A percentile compares a stretch with the other conserved stretches of the same genome.
Conservation (phyloP, 1,140 invertebrate species). For the Pogonus chalceus region DNA sequence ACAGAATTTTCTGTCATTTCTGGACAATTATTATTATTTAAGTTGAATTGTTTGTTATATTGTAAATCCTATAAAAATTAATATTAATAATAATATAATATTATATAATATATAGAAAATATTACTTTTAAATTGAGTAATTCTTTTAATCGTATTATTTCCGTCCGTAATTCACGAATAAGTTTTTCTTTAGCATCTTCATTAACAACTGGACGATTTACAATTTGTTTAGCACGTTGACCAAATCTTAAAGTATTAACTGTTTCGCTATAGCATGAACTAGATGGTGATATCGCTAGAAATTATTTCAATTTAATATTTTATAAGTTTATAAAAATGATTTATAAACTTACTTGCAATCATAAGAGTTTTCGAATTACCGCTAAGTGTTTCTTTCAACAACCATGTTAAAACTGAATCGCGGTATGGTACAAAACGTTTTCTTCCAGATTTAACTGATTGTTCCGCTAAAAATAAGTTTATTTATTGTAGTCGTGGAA, state of each 20-base stretch:
- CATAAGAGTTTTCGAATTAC: conserved; percentile 43
- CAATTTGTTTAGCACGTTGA: conserved; percentile 55
- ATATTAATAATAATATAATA: too few species aligned
- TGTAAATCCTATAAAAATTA: too few species aligned
- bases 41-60: background rate
- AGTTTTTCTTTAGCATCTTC: conserved; percentile 50
- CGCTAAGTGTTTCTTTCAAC: conserved; percentile 49
- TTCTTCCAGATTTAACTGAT: conserved; percentile 63
- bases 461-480: conserved; percentile 94
- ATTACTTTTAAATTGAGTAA: conserved; percentile 22
- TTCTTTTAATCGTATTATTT: conserved; percentile 44
- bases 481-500: too few species aligned
- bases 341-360: conserved; percentile 42
- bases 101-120: background rate
- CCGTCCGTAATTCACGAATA: conserved; percentile 44
- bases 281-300: conserved; percentile 58
- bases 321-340: background rate
- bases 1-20: background rate
- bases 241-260: conserved; percentile 60
- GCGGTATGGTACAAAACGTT: conserved; percentile 92
- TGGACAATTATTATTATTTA: background rate
- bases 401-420: conserved; percentile 98
- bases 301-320: conserved; percentile 21
- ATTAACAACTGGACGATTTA: conserved; percentile 54
- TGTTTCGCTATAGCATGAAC: conserved; percentile 57